Base-by-base conservation (phyloP, 2,113 vertebrate species). In the Perca flavescens region DNA sequence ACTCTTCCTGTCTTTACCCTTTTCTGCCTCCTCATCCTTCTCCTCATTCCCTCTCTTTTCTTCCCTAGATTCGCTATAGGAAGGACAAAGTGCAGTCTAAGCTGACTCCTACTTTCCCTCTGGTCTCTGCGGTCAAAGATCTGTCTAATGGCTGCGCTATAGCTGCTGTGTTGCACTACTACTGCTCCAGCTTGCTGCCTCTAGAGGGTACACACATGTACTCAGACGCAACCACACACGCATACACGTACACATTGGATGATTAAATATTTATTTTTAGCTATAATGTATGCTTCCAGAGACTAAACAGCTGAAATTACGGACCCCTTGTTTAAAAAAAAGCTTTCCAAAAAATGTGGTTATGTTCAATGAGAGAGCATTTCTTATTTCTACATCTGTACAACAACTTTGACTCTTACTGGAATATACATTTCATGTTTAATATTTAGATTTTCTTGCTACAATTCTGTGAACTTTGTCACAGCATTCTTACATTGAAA, bases 141-240 rank as follows among this genome's bases (percentile, higher is more conserved):
- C 93, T 97, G 19, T 96, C 97, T n/a, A 98, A 96, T 0, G 97
- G 97, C 49, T 97, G 96, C 0, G 97, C 96, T 0, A 86, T 98
- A 13, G 97, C 97, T 0, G 95, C 97, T 54, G 94, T 94, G 0
- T 70, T 98, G 77, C 97, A 98, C 89, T 96, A 94, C 92, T 98
- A 98, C 82, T 97, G 97, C 87, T 96, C 97, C 16, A 89, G 94
- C 68, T 76, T 96, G 56, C 82, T 98, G 73, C 94, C 96, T 25
- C 93, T 98, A 1, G 97, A 97, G 89, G 97, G 97, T 98, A 94
- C 85, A 84, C 73, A 67, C 74, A 74, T 28, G 10, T 62, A 61
- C 64, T 21, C 50, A 8, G 54, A 9, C 53, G 62, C 31, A 61
- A 43, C 40, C 61, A 74, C 63, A 56, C 80, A 54, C 28, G 25